These are phyloP conservation scores for Romanogobio albipinnatus DNA, from an alignment of 2,113 vertebrate genomes.

Conservation along the genomic window DNA sequence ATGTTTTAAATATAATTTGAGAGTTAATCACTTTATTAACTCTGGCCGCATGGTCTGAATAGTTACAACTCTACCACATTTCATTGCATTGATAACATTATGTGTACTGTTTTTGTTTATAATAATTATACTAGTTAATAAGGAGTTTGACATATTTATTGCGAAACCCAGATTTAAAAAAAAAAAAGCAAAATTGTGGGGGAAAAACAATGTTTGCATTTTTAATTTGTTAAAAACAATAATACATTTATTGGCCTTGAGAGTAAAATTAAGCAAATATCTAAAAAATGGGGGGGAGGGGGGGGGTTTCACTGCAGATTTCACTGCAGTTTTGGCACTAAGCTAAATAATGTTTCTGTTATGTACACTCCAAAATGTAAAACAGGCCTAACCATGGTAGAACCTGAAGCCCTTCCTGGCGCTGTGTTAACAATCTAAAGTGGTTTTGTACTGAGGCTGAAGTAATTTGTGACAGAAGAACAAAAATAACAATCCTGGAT, in stretches of 20 bases:
- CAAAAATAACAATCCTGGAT: background rate
- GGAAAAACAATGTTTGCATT: background rate
- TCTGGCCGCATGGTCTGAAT: background rate
- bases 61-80: background rate
- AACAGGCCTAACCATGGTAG: slow-evolving; percentile 62
- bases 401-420: slow-evolving; percentile 30
- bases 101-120: background rate
- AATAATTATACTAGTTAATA: too few species aligned
- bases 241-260: slow-evolving; percentile 80
- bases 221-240: slow-evolving; percentile 78
- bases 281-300: slow-evolving; percentile 45
- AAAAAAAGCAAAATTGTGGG: background rate
- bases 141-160: background rate
- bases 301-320: slow-evolving; percentile 50
- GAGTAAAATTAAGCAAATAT: slow-evolving; percentile 76
- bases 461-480: background rate
- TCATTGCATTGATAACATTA: background rate
- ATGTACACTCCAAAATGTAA: slow-evolving; percentile 53
- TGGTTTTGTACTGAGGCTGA: slow-evolving; percentile 10
- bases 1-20: background rate
- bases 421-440: background rate
- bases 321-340: slow-evolving; percentile 81
- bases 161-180: background rate
- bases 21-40: background rate
- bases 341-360: slow-evolving; percentile 72